A percentile compares a stretch with the other conserved stretches of the same genome.
Conservation (phyloP, 2,888 invertebrate species). For the Prosapia bicincta region DNA sequence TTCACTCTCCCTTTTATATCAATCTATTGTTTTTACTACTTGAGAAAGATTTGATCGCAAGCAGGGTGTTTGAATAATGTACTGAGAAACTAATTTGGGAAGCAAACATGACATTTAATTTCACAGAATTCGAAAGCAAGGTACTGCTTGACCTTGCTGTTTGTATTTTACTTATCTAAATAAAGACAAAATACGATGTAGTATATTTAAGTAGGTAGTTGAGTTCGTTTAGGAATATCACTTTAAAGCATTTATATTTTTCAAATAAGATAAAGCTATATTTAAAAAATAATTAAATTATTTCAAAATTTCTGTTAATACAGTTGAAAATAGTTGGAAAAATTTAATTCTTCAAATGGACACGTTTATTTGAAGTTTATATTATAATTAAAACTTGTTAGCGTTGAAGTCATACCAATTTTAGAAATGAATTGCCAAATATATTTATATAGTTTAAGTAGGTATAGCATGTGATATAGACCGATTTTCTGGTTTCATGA, state of each 20-base stretch:
- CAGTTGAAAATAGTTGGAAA: neutral
- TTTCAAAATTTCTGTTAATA: neutral
- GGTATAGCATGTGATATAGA: neutral
- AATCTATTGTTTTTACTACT: neutral
- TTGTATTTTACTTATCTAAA: neutral
- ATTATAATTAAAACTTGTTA: neutral
- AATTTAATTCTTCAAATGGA: neutral
- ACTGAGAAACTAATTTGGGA: neutral
- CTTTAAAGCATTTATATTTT: neutral
- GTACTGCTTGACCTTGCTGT: neutral
- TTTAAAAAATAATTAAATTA: neutral
- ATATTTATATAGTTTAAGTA: neutral
- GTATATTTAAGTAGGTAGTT: neutral
- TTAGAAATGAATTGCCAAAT: neutral
- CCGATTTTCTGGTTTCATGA: neutral
- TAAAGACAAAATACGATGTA: neutral
- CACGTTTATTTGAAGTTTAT: neutral
- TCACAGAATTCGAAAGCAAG: neutral
- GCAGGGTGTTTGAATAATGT: neutral
- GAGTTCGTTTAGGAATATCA: neutral
- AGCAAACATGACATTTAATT: neutral
- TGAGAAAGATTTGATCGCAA: neutral
- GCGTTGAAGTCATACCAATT: neutral
- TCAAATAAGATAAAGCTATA: neutral
- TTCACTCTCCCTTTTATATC: neutral